Base-by-base conservation (phyloP, 1,140 invertebrate species). In the Sycophila sp. region DNA sequence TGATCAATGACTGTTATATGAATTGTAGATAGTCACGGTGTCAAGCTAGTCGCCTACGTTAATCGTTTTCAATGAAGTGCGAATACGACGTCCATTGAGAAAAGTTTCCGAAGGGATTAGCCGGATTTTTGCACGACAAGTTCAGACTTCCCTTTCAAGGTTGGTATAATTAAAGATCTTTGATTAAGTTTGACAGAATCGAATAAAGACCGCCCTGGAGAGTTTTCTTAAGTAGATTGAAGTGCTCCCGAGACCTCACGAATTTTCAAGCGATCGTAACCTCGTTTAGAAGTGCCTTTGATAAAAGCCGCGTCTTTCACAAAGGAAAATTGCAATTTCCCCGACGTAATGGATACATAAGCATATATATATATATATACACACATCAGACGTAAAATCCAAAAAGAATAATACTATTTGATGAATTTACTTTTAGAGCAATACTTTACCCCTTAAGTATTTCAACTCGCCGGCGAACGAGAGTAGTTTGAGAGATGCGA, bases 401-500 rank as follows among this genome's bases (percentile, higher is more conserved):
- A 13, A 51, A 49, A 53, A 55, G 6, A 45, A 45, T 24, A 45
- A 69, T 40, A 34, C 47, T 69, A 36, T 63, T 47, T 68, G 22
- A 56, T 45, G 49, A 63, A 70, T 60, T 51, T 38, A 30, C 2
- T 59, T 59, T 59, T 34, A 45, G 28, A 19, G 47, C 51, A 30
- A 42, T 66, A 34, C 34, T 32, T 45, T 32, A 32, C 36, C n/a
- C n/a, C 45, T 56, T 45, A 32, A 56, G 26, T 42, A 45, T 66
- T 66, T 66, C 34, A 65, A 42, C 51, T 66, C 47, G n/a, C n/a
- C n/a, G n/a, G n/a, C n/a, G 38, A 66, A 65, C 22, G 63, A 42
- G 28, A 68, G 30, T 34, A 68, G 65, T 68, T 68, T 47, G 55
- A 59, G 55, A 60, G 58, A 60, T 40, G 45, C 58, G 68, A 10